Percentiles rank a stretch among this genome's conserved stretches.
These are phyloP conservation scores for Triplophysa rosa DNA, from an alignment of 2,113 vertebrate genomes.

Conservation along the genomic window DNA sequence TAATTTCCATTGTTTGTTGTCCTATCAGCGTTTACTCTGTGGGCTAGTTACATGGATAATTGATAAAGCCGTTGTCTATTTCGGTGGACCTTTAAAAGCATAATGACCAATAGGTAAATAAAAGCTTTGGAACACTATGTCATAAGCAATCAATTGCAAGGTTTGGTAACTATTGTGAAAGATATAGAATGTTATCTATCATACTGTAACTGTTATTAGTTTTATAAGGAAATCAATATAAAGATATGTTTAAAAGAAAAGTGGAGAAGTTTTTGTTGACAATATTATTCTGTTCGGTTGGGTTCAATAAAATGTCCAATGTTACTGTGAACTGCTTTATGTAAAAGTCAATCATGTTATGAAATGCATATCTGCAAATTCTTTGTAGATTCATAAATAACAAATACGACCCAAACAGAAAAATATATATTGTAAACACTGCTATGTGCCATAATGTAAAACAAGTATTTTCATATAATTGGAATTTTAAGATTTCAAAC, in stretches of 20 bases:
- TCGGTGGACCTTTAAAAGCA: slow-evolving; percentile 33
- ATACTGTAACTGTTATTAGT: slow-evolving; percentile 11
- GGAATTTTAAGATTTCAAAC: neutral
- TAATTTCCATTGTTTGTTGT: slow-evolving; percentile 34
- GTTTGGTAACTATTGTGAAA: slow-evolving; percentile 44
- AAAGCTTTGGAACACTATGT: slow-evolving; percentile 45
- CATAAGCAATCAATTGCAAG: slow-evolving; percentile 51
- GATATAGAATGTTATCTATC: slow-evolving; percentile 28
- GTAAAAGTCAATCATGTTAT: neutral
- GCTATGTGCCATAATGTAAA: neutral
- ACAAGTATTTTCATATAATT: slow-evolving; percentile 27
- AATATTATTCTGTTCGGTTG: neutral
- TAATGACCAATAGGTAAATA: neutral
- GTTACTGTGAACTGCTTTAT: slow-evolving; percentile 33
- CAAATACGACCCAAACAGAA: slow-evolving; percentile 2
- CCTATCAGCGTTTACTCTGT: slow-evolving; percentile 22
- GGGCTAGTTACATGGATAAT: slow-evolving; percentile 38
- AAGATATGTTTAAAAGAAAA: slow-evolving; percentile 9
- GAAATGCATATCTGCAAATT: slow-evolving; percentile 19
- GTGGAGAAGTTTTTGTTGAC: neutral
- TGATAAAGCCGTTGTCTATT: neutral
- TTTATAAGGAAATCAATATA: slow-evolving; percentile 41
- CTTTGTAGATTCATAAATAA: slow-evolving; percentile 20
- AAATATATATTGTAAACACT: neutral
- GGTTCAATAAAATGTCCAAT: slow-evolving; percentile 15